These are phyloP conservation scores for Hippopotamyrus pictus DNA, from an alignment of 2,797 vertebrate species.

Conservation along the genomic window DNA sequence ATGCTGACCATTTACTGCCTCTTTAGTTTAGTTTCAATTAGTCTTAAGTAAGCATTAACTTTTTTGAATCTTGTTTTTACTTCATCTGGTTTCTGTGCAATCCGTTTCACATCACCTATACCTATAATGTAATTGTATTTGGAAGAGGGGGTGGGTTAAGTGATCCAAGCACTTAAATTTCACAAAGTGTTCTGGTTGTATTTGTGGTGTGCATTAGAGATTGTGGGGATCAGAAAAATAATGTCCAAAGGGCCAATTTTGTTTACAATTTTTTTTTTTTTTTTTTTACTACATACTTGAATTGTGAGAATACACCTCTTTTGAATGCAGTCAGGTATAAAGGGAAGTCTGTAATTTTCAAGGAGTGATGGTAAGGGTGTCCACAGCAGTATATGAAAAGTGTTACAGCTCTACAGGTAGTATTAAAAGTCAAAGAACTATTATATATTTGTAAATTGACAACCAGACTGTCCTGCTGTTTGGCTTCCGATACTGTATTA, in stretches of 20 bases:
- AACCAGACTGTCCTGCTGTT: background rate
- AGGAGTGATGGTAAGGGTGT: constrained; percentile 4
- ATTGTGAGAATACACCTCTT: background rate
- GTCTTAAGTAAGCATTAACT: constrained; percentile 8
- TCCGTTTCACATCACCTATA: background rate
- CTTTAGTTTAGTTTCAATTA: too few species aligned
- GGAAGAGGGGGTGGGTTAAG: background rate
- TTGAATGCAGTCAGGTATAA: constrained; percentile 17
- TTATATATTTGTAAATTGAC: constrained; percentile 9
- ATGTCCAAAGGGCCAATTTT: constrained; percentile 13
- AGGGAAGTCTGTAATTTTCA: constrained; percentile 27
- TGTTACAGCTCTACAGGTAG: background rate
- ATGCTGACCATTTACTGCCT: background rate
- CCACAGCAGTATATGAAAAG: constrained; percentile 10
- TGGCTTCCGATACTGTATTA: background rate
- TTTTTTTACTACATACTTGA: constrained; percentile 18
- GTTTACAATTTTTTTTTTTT: constrained; percentile 20
- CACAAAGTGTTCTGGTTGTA: background rate
- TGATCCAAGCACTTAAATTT: background rate
- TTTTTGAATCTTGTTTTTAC: background rate
- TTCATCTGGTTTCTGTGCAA: background rate
- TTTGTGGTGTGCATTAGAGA: background rate
- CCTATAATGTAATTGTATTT: background rate
- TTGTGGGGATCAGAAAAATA: background rate
- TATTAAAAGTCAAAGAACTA: background rate